phyloP scores from a whole-genome alignment of 2,797 vertebrate species.

The Cuniculus paca region DNA sequence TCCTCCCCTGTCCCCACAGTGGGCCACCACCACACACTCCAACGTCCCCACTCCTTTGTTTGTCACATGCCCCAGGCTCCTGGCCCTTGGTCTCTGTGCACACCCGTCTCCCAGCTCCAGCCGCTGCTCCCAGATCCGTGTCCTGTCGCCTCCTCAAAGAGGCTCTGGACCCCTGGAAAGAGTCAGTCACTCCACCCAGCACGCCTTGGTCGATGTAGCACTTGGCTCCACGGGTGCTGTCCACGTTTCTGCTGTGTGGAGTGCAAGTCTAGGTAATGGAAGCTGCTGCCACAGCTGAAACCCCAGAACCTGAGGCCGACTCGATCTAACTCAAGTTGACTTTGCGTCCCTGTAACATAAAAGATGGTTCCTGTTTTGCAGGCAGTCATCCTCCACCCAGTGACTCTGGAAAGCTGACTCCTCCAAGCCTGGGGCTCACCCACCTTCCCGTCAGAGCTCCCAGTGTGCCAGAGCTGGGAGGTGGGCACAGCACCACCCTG shows the following conservation, averaged over 20 bases:
- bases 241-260: not conserved
- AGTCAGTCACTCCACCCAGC: too few species aligned
- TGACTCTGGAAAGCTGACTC: not conserved
- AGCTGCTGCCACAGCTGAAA: not conserved
- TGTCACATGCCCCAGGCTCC: too few species aligned
- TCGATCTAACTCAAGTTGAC: not conserved
- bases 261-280: not conserved
- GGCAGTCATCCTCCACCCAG: not conserved
- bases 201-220: rapidly evolving
- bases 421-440: rapidly evolving
- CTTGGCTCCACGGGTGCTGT: too few species aligned
- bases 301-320: not conserved
- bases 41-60: not conserved
- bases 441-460: not conserved
- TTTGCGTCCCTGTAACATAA: not conserved
- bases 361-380: not conserved
- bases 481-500: not conserved
- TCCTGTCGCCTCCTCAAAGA: not conserved
- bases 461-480: not conserved
- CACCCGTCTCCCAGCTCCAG: rapidly evolving
- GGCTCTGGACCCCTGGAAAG: not conserved
- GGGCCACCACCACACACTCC: not conserved
- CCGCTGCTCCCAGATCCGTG: too few species aligned
- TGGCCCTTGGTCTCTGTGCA: rapidly evolving
- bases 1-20: not conserved